Percentiles rank a stretch among this genome's conserved stretches.
phyloP scores from a whole-genome alignment of 2,888 invertebrate species.

The Taphrorychus bicolor region DNA sequence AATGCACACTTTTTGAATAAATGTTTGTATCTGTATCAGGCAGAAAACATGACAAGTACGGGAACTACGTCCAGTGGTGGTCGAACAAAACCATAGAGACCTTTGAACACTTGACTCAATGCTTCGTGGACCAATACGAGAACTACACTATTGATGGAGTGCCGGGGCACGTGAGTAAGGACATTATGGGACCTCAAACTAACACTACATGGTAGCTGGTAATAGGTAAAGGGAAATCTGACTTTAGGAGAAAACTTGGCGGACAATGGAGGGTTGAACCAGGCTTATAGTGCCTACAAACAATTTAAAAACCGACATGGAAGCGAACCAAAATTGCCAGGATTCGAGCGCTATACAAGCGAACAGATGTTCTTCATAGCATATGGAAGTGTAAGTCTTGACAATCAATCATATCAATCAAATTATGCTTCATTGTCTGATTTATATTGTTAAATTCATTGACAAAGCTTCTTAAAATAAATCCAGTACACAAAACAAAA shows the following conservation, averaged over 20 bases:
- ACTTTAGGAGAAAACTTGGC: slow-evolving; percentile 86
- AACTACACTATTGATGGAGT: slow-evolving; percentile 70
- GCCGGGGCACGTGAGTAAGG: slow-evolving; percentile 66
- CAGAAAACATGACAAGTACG: slow-evolving; percentile 82
- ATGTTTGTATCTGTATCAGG: slow-evolving; percentile 63
- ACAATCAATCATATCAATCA: no score
- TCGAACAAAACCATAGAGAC: slow-evolving; percentile 75
- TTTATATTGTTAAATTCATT: no score
- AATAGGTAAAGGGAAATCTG: slow-evolving; percentile 75
- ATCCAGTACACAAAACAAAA: no score
- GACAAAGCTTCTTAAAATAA: no score
- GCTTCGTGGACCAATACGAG: slow-evolving; percentile 87
- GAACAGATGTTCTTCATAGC: slow-evolving; percentile 83
- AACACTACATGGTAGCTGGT: background rate
- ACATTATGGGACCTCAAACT: no score
- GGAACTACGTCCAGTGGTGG: slow-evolving; percentile 93
- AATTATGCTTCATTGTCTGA: no score
- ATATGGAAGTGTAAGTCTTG: slow-evolving; percentile 76
- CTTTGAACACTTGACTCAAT: slow-evolving; percentile 79
- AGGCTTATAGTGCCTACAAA: slow-evolving; percentile 74
- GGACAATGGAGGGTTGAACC: slow-evolving; percentile 81
- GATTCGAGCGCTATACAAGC: slow-evolving; percentile 72
- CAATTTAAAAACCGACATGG: slow-evolving; percentile 66
- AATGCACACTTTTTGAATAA: background rate
- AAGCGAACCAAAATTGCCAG: slow-evolving; percentile 72